Percentiles rank a stretch among this genome's conserved stretches.
Conservation (phyloP, 37 sponge, comb jelly and placozoan species). For the Ephydatia muelleri region DNA sequence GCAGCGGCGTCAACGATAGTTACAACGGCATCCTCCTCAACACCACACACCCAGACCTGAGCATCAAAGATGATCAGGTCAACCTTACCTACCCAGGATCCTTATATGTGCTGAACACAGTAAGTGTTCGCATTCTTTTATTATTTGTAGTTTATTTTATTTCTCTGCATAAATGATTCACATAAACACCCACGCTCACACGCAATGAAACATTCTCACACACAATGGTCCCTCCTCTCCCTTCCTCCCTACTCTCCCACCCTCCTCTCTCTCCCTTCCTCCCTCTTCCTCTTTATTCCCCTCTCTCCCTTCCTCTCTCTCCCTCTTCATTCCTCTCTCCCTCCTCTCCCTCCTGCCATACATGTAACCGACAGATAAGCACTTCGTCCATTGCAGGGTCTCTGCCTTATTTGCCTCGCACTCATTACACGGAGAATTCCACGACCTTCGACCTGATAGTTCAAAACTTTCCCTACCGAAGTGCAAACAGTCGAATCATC, state of each 20-base stretch:
- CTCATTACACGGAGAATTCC: conserved; percentile 41
- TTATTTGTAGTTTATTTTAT: not conserved
- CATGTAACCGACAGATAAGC: not conserved
- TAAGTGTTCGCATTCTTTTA: not conserved
- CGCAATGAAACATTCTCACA: not conserved
- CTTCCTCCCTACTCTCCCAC: too few species aligned
- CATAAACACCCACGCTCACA: too few species aligned
- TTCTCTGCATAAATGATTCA: too few species aligned
- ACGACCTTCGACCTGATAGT: conserved; percentile 46
- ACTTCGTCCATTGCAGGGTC: not conserved
- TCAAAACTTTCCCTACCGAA: not conserved
- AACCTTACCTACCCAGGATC: not conserved
- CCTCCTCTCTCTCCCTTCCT: not conserved
- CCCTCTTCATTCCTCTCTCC: too few species aligned
- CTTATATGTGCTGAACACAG: not conserved
- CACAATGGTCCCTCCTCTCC: not conserved
- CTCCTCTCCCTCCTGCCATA: conserved; percentile 7
- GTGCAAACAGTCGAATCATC: conserved; percentile 30
- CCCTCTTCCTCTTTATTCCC: not conserved
- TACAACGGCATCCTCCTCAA: not conserved
- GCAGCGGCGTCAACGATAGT: not conserved
- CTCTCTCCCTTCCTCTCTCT: too few species aligned
- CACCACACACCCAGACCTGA: not conserved
- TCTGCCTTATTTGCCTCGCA: conserved; percentile 31
- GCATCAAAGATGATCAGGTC: not conserved